A percentile compares a stretch with the other conserved stretches of the same genome.
Conservation (phyloP, 2,113 vertebrate genomes). For the Pluvianellus socialis region DNA sequence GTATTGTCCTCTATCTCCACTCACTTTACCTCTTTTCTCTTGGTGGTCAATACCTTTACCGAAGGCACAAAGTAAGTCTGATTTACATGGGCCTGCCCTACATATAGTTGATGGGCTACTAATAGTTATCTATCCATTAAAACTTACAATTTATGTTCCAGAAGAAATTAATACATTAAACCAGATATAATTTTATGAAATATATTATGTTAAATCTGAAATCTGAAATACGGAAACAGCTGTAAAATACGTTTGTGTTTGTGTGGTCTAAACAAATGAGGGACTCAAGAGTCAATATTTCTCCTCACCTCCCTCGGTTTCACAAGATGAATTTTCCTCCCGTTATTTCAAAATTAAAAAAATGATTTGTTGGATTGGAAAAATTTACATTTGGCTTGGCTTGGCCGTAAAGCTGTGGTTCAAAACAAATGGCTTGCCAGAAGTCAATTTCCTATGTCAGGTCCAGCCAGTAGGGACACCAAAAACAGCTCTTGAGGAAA, state of each 20-base stretch:
- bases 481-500: slow-evolving; percentile 16
- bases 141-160: background rate
- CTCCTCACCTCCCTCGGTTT: background rate
- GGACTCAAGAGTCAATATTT: background rate
- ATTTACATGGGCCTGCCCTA: background rate
- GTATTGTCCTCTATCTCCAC: background rate
- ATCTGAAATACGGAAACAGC: background rate
- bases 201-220: background rate
- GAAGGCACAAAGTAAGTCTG: background rate
- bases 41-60: background rate
- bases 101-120: background rate
- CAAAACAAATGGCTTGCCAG: slow-evolving; percentile 37
- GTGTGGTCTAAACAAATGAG: slow-evolving; percentile 46
- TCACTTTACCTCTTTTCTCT: background rate
- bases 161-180: background rate
- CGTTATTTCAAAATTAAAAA: slow-evolving; percentile 42
- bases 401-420: background rate
- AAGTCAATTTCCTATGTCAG: slow-evolving; percentile 28
- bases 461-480: background rate
- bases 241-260: background rate
- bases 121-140: background rate
- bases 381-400: slow-evolving; percentile 52
- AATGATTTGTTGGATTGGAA: slow-evolving; percentile 36
- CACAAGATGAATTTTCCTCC: slow-evolving; percentile 21
- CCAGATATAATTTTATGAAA: background rate